Base-by-base conservation (phyloP, 2,113 vertebrate genomes). In the Xiphophorus couchianus region DNA sequence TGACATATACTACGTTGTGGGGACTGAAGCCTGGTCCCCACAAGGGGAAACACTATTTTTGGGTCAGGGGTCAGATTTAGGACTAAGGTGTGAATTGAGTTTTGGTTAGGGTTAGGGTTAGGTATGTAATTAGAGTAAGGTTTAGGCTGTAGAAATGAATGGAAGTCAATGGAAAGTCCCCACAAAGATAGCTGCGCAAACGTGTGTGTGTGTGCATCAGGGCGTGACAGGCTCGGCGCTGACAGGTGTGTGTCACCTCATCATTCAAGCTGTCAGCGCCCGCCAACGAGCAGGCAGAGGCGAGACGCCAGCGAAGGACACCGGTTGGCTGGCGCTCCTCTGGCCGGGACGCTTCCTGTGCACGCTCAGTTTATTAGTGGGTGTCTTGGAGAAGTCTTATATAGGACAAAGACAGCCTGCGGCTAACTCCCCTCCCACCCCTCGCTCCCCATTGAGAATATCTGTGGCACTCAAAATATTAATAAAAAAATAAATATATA, bases 401-500 rank as follows among this genome's bases (percentile, higher is more conserved):
- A 78, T 92, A 92, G 92, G 89, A 92, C 91, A 91, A 90, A 89
- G 76, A 74, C 81, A 77, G 91, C 89, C 87, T 85, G 79, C 54
- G 78, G 89, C 89, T 67, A 86, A 80, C 74, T 42, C 71, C 81
- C 80, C 28, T 28, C 28, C 28, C 28, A 28, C 28, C 75, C 7
- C 33, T 35, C 10, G 0, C 75, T 78, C 73, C 82, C 51, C 80
- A 83, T 84, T 89, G 86, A 84, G 77, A 86, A 68, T 85, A 80
- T 89, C 86, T 88, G 75, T 82, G 87, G 85, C 2, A 65, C 73
- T 86, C 76, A 66, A 84, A 84, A 88, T 70, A 42, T 13, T 11
- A 37, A 11, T 37, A 42, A 14, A 42, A 42, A 42, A 42, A 42
- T 9, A 35, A 10, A 35, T 35, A 35, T 35, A 2, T 12, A 37